Base-by-base conservation (phyloP, 2,113 vertebrate species). In the Python bivittatus region DNA sequence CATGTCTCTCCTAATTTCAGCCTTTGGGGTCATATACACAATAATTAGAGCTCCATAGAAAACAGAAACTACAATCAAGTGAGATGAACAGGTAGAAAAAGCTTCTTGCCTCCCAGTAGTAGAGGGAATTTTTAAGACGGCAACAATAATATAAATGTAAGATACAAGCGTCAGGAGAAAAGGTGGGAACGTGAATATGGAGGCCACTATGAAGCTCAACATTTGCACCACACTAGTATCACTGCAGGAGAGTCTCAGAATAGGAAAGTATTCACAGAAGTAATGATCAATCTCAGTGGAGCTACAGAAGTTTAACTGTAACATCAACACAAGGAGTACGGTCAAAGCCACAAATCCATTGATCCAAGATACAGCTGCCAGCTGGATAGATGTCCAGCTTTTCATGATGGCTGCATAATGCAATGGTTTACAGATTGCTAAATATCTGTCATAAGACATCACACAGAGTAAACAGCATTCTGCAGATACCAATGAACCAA, bases 401-500 rank as follows among this genome's bases (percentile, higher is more conserved):
- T 29, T 91, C 84, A 91, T 86, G 2, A 25, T 53, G 9, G 20
- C 53, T 33, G 33, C 2, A 84, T 90, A 90, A 57, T 90, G 72
- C 6, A 90, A 54, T 90, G 89, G 89, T 44, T 57, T 90, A 44
- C 89, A 90, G 0, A 90, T 84, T 38, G 89, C 89, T 29, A 83
- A 25, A 84, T 90, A 90, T 52, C 89, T 90, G 27, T 90, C 89
- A 84, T 90, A 90, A 44, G 89, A 90, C 89, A 90, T 90, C 72
- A 57, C 68, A 57, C 89, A 90, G 1, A 90, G 68, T 42, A 90
- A 83, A 57, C n/a, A 90, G 6, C 96, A 95, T 84, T 97, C 96
- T 0, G 93, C 92, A 1, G 93, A 92, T 52, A 92, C 91, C 29
- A 57, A 93, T 33, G 96, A 97, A 85, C 95, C 95, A 87, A 94